Conservation (phyloP, 2,888 invertebrate genomes). For the Merodon equestris region DNA sequence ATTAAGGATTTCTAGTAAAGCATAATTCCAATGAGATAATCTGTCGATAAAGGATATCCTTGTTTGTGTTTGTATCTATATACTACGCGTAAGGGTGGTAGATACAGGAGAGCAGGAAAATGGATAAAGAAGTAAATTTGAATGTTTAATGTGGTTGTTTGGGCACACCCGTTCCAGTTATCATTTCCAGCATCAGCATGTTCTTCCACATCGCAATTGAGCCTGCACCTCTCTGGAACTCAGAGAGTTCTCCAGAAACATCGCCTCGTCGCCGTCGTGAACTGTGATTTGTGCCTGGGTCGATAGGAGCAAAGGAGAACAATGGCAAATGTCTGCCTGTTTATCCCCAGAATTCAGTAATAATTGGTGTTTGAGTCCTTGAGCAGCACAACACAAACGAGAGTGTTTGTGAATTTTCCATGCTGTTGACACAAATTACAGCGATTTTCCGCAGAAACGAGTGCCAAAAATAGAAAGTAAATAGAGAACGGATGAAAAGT, state of each 20-base stretch:
- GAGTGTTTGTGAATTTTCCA: conserved; percentile 43
- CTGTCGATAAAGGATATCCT: conserved; percentile 25
- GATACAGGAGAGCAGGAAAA: not conserved
- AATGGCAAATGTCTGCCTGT: conserved; percentile 35
- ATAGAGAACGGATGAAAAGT: conserved; percentile 6
- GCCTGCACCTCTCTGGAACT: not conserved
- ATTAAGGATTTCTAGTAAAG: conserved; percentile 5
- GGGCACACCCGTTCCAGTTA: conserved; percentile 44
- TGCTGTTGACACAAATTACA: conserved; percentile 47
- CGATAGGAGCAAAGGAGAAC: conserved; percentile 25
- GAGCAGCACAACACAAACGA: conserved; percentile 8
- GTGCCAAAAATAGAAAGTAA: conserved; percentile 38
- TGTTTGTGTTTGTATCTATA: conserved; percentile 1
- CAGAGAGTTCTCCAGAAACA: too few relatives aligned
- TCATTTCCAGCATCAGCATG: conserved; percentile 3
- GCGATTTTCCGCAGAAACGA: conserved; percentile 36
- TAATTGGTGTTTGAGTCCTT: conserved; percentile 36
- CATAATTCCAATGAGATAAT: conserved; percentile 28
- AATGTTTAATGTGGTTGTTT: conserved; percentile 54
- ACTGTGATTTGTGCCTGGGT: conserved; percentile 39
- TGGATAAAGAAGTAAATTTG: conserved; percentile 30
- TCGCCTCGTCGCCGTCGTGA: not conserved
- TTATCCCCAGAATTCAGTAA: conserved; percentile 38
- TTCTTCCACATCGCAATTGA: conserved; percentile 34
- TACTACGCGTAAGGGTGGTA: not conserved